Evolutionary conservation across 2,113 vertebrate species (phyloP).

Genomic region (Rousettus leschenaultii): DNA sequence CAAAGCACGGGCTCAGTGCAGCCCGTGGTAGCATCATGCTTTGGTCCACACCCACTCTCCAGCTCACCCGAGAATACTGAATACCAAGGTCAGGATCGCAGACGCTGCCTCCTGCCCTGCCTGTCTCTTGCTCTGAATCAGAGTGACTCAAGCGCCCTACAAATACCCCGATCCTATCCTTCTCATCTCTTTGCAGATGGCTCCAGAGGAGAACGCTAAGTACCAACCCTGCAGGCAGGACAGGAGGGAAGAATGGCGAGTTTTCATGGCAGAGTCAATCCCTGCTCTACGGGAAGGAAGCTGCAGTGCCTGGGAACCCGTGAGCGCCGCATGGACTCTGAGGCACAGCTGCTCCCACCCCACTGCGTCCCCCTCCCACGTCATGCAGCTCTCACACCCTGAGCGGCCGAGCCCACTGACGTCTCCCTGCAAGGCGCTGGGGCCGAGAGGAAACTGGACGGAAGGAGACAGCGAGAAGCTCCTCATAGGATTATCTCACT

Average conservation of each 20-base stretch:
- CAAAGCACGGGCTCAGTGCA: background rate
- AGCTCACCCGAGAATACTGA: background rate
- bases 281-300: background rate
- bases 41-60: fast-evolving
- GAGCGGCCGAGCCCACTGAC: background rate
- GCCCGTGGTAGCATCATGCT: fast-evolving
- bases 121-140: background rate
- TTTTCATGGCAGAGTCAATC: background rate
- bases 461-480: no score
- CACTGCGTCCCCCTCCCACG: no score
- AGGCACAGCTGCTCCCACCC: background rate
- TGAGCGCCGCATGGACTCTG: fast-evolving
- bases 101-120: background rate
- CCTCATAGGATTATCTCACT: background rate
- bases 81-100: background rate
- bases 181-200: background rate
- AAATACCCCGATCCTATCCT: background rate
- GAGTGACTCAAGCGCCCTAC: no score
- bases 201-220: background rate
- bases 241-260: background rate
- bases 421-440: background rate
- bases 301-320: background rate
- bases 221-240: background rate
- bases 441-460: background rate
- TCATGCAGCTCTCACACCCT: background rate